Evolutionary conservation across 2,888 invertebrate genomes (phyloP), one percentile per base, ranked within the genome.

Genomic region (Xestia c-nigrum): DNA sequence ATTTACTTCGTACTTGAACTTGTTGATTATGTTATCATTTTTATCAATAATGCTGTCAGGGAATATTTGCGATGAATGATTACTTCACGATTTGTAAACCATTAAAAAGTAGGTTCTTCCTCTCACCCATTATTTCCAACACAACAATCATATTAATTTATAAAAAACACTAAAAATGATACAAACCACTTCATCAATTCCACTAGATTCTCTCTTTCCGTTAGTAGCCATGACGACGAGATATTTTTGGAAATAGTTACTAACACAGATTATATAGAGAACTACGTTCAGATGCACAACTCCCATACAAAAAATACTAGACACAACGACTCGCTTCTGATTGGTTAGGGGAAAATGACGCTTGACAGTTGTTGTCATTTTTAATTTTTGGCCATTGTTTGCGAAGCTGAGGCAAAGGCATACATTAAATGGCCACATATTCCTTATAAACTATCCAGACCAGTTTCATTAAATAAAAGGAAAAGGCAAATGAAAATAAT

Each of bases 1-100:
- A 69, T 84, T 57, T 66, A 74, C 43, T 74, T 74, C 55, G 59
- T 74, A 61, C 84, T 84, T 80, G 87, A 83, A 86, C 80, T 79
- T 69, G 46, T 78, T 72, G 68, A 66, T 66, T n/a, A 38, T 68
- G 78, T 71, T 83, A 78, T 70, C 86, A 72, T 47, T 82, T 38
- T 40, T 79, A 47, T 68, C 59, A 74, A 5, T 47, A 61, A 12
- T 66, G 21, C 14, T 69, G 72, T 70, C 70, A 52, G 16, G 21
- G 3, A 9, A 65, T n/a, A 79, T 61, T 71, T 79, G 65, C 14
- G 72, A 57, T 52, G 46, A 40, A 65, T n/a, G 52, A 31, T 19
- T 24, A 31, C 31, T 10, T 47, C 5, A 9, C 5, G 50, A 70
- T 65, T 14, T 38, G 0, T 9, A n/a, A 9, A 9, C 0, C 6